Conservation (phyloP, 2,797 vertebrate species). For the Poliocrania exsul region DNA sequence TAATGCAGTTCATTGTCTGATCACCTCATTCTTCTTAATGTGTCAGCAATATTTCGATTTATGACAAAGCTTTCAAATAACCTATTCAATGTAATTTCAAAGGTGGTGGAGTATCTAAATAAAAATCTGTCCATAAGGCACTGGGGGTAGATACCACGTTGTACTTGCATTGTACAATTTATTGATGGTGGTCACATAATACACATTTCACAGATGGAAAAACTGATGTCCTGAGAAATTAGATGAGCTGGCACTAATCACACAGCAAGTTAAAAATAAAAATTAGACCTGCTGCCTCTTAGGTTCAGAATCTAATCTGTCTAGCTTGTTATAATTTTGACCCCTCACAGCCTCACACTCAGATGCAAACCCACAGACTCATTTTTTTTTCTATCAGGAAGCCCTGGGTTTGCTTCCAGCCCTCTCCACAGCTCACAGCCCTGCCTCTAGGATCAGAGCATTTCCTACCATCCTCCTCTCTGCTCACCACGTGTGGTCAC, state of each 20-base stretch:
- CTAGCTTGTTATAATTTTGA: background rate
- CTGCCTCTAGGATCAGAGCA: background rate
- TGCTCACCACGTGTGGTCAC: background rate
- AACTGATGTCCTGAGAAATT: slow-evolving; percentile 1
- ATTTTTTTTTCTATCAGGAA: background rate
- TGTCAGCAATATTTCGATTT: background rate
- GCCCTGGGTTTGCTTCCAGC: background rate
- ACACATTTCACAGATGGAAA: slow-evolving; percentile 25
- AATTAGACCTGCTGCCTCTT: background rate
- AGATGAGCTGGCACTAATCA: background rate
- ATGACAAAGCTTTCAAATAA: background rate
- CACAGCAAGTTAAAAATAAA: slow-evolving; percentile 9
- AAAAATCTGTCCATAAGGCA: slow-evolving; percentile 17
- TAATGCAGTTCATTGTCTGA: background rate
- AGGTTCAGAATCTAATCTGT: background rate
- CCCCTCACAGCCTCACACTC: background rate
- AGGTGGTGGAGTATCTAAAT: slow-evolving; percentile 30
- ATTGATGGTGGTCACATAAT: background rate
- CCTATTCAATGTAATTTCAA: slow-evolving; percentile 6
- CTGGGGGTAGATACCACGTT: background rate
- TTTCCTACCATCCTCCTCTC: background rate
- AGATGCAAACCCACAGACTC: background rate
- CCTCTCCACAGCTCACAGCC: background rate
- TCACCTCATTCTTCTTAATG: slow-evolving; percentile 21
- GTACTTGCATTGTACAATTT: background rate